A percentile compares a stretch with the other conserved stretches of the same genome.
phyloP scores from a whole-genome alignment of 2,113 vertebrate species.

The Egretta garzetta region DNA sequence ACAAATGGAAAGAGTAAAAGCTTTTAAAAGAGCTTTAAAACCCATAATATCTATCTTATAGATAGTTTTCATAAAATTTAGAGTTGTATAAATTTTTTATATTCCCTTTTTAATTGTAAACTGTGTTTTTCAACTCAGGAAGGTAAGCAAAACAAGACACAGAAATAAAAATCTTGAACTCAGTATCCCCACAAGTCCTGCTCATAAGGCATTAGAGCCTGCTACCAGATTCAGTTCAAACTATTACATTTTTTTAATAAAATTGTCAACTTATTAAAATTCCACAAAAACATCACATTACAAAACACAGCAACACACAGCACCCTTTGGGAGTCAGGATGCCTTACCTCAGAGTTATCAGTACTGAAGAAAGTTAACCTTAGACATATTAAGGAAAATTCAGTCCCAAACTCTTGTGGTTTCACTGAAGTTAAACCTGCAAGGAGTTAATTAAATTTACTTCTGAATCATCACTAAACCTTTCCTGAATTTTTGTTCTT shows the following conservation, averaged over 20 bases:
- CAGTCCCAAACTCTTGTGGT: not conserved
- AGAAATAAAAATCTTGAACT: not conserved
- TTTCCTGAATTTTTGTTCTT: not conserved
- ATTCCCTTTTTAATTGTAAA: not conserved
- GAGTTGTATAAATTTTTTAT: not conserved
- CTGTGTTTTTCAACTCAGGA: not conserved
- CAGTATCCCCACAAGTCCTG: not conserved
- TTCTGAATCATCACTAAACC: not conserved
- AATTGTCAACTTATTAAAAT: not conserved
- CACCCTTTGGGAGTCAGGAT: not conserved
- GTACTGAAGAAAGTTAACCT: not conserved
- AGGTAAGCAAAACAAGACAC: not conserved
- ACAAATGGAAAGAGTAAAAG: not conserved
- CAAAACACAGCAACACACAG: not conserved
- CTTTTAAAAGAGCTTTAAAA: not conserved
- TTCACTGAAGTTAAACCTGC: not conserved
- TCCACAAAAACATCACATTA: not conserved
- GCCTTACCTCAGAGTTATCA: not conserved
- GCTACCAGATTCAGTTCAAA: not conserved
- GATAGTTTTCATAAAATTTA: not conserved
- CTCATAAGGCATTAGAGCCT: not conserved
- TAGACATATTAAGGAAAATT: not conserved
- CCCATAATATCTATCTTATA: accelerated
- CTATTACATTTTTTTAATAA: not conserved
- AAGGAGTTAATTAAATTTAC: not conserved